Percentiles rank a stretch among this genome's conserved stretches.
These are phyloP conservation scores for Myzus persicae DNA, from an alignment of 1,140 invertebrate species.

Conservation along the genomic window DNA sequence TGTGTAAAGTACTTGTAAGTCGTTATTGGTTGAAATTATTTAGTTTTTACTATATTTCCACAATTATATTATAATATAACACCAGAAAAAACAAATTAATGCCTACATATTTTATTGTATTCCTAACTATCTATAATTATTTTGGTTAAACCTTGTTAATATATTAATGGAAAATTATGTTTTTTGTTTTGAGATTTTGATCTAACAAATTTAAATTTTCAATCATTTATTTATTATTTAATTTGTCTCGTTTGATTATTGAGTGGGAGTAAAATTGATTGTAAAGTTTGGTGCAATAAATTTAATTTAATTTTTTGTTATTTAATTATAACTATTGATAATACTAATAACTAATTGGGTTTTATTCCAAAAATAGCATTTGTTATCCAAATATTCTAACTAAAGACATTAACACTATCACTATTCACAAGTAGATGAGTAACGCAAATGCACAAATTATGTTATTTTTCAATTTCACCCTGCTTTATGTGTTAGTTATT, in stretches of 20 bases:
- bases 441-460: background rate
- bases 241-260: background rate
- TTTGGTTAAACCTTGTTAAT: background rate
- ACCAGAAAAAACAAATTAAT: too few species aligned
- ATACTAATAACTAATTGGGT: background rate
- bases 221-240: background rate
- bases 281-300: background rate
- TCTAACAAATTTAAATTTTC: background rate
- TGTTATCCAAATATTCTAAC: background rate
- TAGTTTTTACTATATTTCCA: too few species aligned
- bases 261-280: background rate
- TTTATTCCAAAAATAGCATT: background rate
- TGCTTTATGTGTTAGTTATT: background rate
- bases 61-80: too few species aligned
- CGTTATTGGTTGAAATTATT: too few species aligned
- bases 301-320: background rate
- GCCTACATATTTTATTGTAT: background rate
- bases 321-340: background rate
- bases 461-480: background rate
- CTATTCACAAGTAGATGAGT: background rate
- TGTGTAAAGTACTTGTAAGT: too few species aligned
- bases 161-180: background rate
- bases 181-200: background rate
- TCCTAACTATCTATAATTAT: background rate
- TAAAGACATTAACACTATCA: background rate